Evolutionary conservation across 1,140 invertebrate species (phyloP), one percentile per base, ranked within the genome.

Genomic region (Conus ventricosus): DNA sequence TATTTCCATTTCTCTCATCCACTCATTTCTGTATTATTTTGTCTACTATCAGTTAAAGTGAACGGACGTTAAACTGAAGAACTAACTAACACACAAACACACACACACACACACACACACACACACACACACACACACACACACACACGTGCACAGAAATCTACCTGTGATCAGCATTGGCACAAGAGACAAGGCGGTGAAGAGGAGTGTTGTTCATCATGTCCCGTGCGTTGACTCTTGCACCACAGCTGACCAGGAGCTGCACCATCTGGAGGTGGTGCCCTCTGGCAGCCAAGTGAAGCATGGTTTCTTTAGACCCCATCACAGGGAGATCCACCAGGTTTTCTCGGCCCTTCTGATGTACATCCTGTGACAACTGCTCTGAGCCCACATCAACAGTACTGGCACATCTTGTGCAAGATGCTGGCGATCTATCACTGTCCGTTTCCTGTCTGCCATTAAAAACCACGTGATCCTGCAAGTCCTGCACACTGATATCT

Each of bases 131-230:
- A 71, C 67, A 71, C 67, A 71, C 67, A 71, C 67, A 71, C 67
- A 71, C 67, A 71, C 67, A 71, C 67, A 10, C 7, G 20, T 6
- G 20, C 67, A 71, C 67, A 71, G 6, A 71, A 39, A 0, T 39
- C 20, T 7, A 78, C 76, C 76, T 78, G 76, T 51, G 25, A 51
- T 8, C 39, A 8, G 76, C 76, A 11, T 51, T 78, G 76, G 8
- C 76, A 7, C 17, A 7, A 13, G 39, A 7, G 76, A 27, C 25
- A 7, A 27, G 20, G 25, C 6, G 25, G 20, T 78, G 76, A 51
- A 81, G 80, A 23, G 80, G 80, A 17, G 80, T 54, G 39, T 54
- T 81, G 39, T 81, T 81, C 39, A 13, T 53, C 80, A 54, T 81
- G 80, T 54, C 39, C 51, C 20, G 39, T 8, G 13, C 51, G 80